These are phyloP conservation scores for Ptychochromis oligacanthus DNA, from an alignment of 2,113 vertebrate species.

Conservation along the genomic window DNA sequence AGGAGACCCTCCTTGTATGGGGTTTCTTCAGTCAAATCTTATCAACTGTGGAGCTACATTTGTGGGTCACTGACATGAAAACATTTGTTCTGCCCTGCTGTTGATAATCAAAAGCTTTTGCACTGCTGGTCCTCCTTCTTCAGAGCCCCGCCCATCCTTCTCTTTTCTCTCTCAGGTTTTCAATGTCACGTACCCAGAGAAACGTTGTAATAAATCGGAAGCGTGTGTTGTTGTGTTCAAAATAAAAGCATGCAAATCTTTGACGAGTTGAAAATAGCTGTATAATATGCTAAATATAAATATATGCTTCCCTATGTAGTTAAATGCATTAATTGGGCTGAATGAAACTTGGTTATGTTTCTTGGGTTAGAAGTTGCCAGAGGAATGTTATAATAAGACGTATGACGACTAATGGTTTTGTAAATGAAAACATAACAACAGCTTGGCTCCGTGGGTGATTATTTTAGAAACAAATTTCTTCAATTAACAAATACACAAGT, in stretches of 20 bases:
- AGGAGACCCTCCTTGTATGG: constrained; percentile 12
- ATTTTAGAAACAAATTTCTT: neutral
- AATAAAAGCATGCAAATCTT: constrained; percentile 25
- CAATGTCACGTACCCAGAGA: neutral
- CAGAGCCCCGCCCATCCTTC: constrained; percentile 10
- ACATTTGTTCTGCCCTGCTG: constrained; percentile 44
- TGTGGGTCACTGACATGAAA: constrained; percentile 59
- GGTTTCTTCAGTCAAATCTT: constrained; percentile 18
- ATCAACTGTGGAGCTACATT: constrained; percentile 51
- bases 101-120: constrained; percentile 53
- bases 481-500: neutral
- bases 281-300: no score
- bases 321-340: no score
- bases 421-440: neutral
- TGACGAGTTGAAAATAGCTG: neutral
- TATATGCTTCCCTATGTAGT: neutral
- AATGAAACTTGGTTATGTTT: no score
- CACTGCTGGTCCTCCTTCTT: constrained; percentile 10
- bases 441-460: no score
- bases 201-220: neutral
- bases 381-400: neutral
- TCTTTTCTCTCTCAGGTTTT: neutral
- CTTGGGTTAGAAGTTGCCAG: neutral
- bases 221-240: neutral
- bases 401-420: neutral